Base-by-base conservation (phyloP, 2,888 invertebrate species). In the Drosophila meridiana region DNA sequence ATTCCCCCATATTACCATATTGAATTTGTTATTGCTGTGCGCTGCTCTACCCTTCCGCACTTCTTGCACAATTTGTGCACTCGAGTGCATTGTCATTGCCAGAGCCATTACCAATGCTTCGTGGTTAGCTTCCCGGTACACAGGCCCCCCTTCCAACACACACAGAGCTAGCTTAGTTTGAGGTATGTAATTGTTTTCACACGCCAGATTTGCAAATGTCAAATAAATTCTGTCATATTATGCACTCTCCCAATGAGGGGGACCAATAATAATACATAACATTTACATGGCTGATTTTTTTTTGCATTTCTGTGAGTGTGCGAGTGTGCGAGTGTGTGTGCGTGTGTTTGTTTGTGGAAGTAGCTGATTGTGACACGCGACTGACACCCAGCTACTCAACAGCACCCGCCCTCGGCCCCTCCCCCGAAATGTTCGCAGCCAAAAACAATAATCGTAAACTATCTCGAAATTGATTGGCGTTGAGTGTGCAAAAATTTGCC, bases 381-480 rank as follows among this genome's bases (percentile, higher is more conserved):
- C 81, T 69, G 68, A 79, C 68, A 78, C 78, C 55, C 79, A 69
- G 40, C 69, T 69, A 60, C 57, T 57, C 55, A 55, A 40, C 40
- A 40, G 38, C 55, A 28, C 38, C n/a, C 30, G 26, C 69, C 52
- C 8, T 7, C 38, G 45, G 14, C n/a, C 20, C n/a, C 48, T 36
- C 26, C 34, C 43, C 9, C 34, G 4, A 42, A 57, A 32, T 58
- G 8, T 60, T 55, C 52, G 66, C 77, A 76, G 79, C 69, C 47
- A 73, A 78, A 83, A 74, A 88, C 81, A 88, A 84, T 84, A 83
- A 88, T 84, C 83, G 81, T 89, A 85, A 88, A 83, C 69, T 81
- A 75, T 77, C 69, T 75, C 66, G 59, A 80, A 85, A 80, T 88
- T 85, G 88, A 85, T 85, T 85, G 88, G 78, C 80, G 88, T 86